Base-by-base conservation (phyloP, 2,888 invertebrate genomes). In the Mechanitis messenoides region DNA sequence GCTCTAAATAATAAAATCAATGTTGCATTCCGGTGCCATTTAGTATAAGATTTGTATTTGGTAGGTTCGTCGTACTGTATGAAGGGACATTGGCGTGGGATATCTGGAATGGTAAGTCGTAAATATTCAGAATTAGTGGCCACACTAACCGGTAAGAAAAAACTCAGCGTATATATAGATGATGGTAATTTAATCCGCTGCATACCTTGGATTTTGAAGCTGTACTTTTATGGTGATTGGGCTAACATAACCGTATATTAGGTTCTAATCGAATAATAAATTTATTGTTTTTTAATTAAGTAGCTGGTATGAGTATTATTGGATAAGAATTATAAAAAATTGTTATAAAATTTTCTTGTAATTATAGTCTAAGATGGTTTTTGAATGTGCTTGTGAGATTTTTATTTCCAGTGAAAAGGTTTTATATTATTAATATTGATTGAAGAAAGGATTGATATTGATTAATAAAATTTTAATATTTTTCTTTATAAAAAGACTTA, bases 101-200 rank as follows among this genome's bases (percentile, higher is more conserved):
- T 83, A 84, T 87, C 84, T 85, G 85, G 83, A 73, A 72, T 75
- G 80, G 75, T 80, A 83, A 75, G 79, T 86, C 89, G 85, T 89
- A 87, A 89, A 89, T 83, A 78, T 72, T 79, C 83, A 74, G 80
- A 86, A 85, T 88, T 87, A 87, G 87, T 81, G 76, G 82, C 78
- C 76, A 75, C 77, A 77, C 79, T 78, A 79, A 81, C 80, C 75
- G 78, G 78, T 77, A 65, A 83, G 79, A 83, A 83, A 85, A 83
- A 83, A 82, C 79, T 74, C 72, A 68, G 74, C 80, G 83, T 85
- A 85, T 81, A 83, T 83, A 78, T 84, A 74, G 73, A 72, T 60
- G 67, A 69, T 64, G 66, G 70, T 70, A 68, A 70, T 70, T 61
- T 66, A 69, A 63, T 63, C 68, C 65, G 60, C 66, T 63, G 67